Base-by-base conservation (phyloP, 2,888 invertebrate species). In the Merodon equestris region DNA sequence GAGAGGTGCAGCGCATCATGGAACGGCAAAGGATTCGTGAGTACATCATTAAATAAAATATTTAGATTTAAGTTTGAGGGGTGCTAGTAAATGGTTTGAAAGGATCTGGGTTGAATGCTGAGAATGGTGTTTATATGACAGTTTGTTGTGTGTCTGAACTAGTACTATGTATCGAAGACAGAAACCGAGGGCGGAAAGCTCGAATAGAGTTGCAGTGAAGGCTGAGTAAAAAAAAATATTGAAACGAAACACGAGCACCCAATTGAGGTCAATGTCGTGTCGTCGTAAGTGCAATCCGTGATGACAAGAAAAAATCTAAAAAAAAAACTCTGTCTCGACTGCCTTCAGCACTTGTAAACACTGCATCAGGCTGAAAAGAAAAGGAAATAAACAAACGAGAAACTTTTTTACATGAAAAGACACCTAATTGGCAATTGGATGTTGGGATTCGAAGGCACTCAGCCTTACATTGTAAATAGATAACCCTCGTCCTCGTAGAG, bases 1-100 rank as follows among this genome's bases (percentile, higher is more conserved):
- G 93, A 3, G 94, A 94, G 88, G 91, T 93, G 71, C 93, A 93
- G 84, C 90, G 92, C 82, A 93, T 93, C 27, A 84, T 87, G 85
- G 87, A 86, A 71, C 84, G 85, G 57, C 82, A 81, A 42, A 40
- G 74, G 45, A 74, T 74, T 70, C 74, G 79, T 79, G 48, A 79
- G 79, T 79, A 64, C 9, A 18, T 18, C 14, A 36, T 34, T 40
- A 10, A 10, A 34, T 9, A 18, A 15, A 60, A 38, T 17, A 4
- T 17, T 36, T 9, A 34, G 9, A 34, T 40, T 40, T 5, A 40
- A n/a, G 5, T 36, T 36, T 36, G 7, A n/a, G n/a, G n/a, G 36
- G 36, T 36, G 2, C 10, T 38, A 17, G n/a, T n/a, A 38, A 13
- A 15, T 56, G 60, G 34, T 64, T 64, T 53, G 60, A 38, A n/a